A percentile compares a stretch with the other conserved stretches of the same genome.
phyloP scores from a whole-genome alignment of 2,888 invertebrate genomes.

The Hanleya hanleyi region DNA sequence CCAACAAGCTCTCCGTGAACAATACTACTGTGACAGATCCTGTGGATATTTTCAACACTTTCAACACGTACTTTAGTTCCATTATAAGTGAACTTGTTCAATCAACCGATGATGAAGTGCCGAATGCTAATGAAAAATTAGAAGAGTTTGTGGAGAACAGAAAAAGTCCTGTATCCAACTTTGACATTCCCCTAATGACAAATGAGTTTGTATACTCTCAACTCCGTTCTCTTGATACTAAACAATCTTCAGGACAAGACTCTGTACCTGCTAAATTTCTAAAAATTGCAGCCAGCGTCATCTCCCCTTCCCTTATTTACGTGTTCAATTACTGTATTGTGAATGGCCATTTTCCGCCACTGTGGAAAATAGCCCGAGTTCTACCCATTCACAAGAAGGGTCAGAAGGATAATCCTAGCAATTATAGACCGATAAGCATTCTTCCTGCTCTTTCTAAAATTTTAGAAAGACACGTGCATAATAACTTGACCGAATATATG shows the following conservation, averaged over 20 bases:
- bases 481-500: neutral
- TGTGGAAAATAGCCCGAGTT: constrained; percentile 22
- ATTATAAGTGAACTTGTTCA: no score
- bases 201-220: no score
- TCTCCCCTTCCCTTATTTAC: neutral
- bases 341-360: constrained; percentile 9
- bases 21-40: no score
- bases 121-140: no score
- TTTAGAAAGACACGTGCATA: neutral
- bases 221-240: no score
- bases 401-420: constrained; percentile 8
- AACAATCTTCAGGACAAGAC: neutral
- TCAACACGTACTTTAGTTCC: no score
- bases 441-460: neutral
- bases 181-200: no score
- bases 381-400: constrained; percentile 25
- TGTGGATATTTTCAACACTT: no score
- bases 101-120: no score
- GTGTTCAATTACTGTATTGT: neutral
- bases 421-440: constrained; percentile 27
- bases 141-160: no score
- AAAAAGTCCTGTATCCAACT: no score
- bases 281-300: neutral
- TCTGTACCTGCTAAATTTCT: neutral
- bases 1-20: no score